phyloP scores from a whole-genome alignment of 2,888 invertebrate genomes.

The Chrysomela aeneicollis region DNA sequence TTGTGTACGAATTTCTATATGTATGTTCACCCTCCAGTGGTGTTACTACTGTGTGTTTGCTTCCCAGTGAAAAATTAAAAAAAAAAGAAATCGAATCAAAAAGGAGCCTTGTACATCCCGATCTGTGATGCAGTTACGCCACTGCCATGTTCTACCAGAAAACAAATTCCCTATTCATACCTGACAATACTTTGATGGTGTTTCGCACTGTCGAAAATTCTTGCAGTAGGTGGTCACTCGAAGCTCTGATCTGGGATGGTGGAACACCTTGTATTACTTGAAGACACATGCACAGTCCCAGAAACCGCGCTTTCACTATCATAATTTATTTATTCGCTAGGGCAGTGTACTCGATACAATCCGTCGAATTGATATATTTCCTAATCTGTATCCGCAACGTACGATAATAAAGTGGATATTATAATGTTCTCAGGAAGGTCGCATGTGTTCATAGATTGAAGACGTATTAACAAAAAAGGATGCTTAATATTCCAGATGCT shows the following conservation, averaged over 20 bases:
- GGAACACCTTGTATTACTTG: slow-evolving; percentile 26
- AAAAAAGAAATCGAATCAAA: too few species aligned
- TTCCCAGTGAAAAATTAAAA: too few species aligned
- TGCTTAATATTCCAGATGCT: slow-evolving; percentile 32
- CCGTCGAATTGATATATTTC: too few species aligned
- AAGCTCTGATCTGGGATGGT: slow-evolving; percentile 27
- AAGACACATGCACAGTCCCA: slow-evolving; percentile 20
- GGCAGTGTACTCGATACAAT: neutral
- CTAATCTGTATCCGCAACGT: neutral
- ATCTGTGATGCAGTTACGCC: too few species aligned
- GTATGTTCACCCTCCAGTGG: too few species aligned
- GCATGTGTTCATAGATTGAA: slow-evolving; percentile 23
- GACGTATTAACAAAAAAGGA: slow-evolving; percentile 27
- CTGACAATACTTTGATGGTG: slow-evolving; percentile 41
- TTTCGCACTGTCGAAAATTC: slow-evolving; percentile 39
- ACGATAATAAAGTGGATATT: slow-evolving; percentile 3
- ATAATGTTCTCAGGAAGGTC: slow-evolving; percentile 23
- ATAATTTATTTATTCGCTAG: too few species aligned
- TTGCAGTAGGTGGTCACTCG: slow-evolving; percentile 23
- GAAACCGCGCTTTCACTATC: slow-evolving; percentile 19
- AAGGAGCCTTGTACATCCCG: too few species aligned
- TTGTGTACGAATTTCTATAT: too few species aligned
- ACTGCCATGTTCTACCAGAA: too few species aligned
- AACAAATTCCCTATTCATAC: slow-evolving; percentile 35
- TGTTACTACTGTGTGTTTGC: too few species aligned